Conservation (phyloP, 2,113 vertebrate species). For the Callipepla californica region DNA sequence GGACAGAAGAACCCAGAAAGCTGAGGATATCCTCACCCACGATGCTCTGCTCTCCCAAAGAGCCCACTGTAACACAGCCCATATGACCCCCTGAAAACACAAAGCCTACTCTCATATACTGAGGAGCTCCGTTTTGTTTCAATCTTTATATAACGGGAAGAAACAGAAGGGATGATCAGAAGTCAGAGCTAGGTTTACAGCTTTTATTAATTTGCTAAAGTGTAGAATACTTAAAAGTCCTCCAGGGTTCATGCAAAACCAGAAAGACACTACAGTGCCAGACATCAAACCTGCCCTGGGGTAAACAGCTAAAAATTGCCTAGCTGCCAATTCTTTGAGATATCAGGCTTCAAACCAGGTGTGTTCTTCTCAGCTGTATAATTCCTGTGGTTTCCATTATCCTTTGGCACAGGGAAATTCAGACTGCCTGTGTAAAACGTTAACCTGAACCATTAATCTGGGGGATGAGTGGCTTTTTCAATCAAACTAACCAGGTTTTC, state of each 20-base stretch:
- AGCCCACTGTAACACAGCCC: rapidly evolving
- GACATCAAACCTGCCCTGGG: background rate
- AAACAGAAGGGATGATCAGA: background rate
- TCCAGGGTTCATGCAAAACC: background rate
- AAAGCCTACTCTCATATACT: too few relatives aligned
- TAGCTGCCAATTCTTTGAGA: background rate
- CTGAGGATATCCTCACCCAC: background rate
- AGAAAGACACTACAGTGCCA: background rate
- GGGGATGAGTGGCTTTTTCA: background rate
- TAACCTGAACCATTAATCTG: background rate
- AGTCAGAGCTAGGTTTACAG: background rate
- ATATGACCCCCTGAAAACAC: background rate
- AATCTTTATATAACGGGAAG: background rate
- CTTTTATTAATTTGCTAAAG: background rate
- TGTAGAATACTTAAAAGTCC: background rate
- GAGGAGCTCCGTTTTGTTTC: background rate
- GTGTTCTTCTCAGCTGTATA: background rate
- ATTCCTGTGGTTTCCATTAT: background rate
- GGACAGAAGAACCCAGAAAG: background rate
- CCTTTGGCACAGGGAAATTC: background rate
- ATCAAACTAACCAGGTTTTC: background rate
- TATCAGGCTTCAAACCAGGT: background rate
- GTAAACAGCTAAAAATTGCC: background rate
- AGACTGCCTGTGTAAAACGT: background rate
- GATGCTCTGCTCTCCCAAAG: rapidly evolving